These are phyloP conservation scores for Halocynthia roretzi DNA, from an alignment of 23 tunicate genomes.

Conservation along the genomic window DNA sequence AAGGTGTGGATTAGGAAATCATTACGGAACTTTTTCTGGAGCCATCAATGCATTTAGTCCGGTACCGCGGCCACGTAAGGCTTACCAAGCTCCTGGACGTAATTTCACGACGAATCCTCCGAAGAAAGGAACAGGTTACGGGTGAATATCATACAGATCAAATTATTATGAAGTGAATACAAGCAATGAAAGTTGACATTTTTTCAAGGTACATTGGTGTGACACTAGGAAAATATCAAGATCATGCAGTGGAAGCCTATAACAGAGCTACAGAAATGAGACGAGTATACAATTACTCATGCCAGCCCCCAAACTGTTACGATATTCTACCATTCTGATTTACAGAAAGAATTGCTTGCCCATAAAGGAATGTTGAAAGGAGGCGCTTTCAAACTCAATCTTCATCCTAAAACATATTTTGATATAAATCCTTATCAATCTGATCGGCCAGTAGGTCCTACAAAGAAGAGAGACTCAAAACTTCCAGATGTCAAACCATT, in stretches of 20 bases:
- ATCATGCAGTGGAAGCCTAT: slow-evolving; percentile 86
- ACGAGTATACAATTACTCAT: slow-evolving; percentile 28
- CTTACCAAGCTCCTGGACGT: slow-evolving; percentile 76
- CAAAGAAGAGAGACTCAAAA: slow-evolving; percentile 51
- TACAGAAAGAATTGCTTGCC: slow-evolving; percentile 45
- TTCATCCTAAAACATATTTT: slow-evolving; percentile 75
- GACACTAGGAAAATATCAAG: slow-evolving; percentile 83
- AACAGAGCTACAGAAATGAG: slow-evolving; percentile 59
- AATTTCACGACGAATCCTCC: slow-evolving; percentile 94
- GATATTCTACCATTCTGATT: not conserved
- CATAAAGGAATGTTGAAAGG: slow-evolving; percentile 73
- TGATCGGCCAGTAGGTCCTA: slow-evolving; percentile 76
- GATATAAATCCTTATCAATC: slow-evolving; percentile 76
- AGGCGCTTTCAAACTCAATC: slow-evolving; percentile 80
- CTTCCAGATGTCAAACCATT: slow-evolving; percentile 83
- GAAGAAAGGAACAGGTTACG: slow-evolving; percentile 97
- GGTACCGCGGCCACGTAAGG: slow-evolving; percentile 43
- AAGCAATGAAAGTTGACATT: not conserved
- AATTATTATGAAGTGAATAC: not conserved
- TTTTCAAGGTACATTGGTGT: slow-evolving; percentile 73
- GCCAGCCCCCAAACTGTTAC: no score
- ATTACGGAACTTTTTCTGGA: slow-evolving; percentile 96
- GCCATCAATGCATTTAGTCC: slow-evolving; percentile 81
- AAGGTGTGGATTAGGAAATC: slow-evolving; percentile 85
- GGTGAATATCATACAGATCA: slow-evolving; percentile 16